These are phyloP conservation scores for Saguinus oedipus DNA, from an alignment of 2,797 vertebrate species.

Conservation along the genomic window DNA sequence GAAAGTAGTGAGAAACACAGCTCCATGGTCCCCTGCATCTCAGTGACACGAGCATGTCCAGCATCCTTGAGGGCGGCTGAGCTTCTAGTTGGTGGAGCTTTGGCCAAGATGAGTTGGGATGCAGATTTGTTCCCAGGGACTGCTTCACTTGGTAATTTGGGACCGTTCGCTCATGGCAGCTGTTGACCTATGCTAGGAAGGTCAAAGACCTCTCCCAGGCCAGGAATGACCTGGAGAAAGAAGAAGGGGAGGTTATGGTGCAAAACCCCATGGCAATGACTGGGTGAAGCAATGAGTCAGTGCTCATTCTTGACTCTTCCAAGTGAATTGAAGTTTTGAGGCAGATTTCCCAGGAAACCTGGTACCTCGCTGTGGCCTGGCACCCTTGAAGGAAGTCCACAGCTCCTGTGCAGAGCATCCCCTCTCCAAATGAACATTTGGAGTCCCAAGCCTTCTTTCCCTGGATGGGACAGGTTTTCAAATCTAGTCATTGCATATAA, in stretches of 20 bases:
- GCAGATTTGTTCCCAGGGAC: not conserved
- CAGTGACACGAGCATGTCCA: not conserved
- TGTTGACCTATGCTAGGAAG: not conserved
- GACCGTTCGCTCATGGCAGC: too few species aligned
- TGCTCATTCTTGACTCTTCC: not conserved
- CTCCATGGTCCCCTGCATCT: not conserved
- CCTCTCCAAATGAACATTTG: not conserved
- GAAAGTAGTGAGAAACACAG: not conserved
- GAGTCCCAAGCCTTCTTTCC: not conserved
- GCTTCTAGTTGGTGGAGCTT: not conserved
- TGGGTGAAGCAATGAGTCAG: not conserved
- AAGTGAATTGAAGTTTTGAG: not conserved
- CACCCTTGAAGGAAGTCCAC: accelerated
- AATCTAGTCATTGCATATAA: not conserved
- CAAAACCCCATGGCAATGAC: not conserved
- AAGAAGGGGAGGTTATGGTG: not conserved
- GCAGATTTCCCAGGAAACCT: not conserved
- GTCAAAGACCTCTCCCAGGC: not conserved
- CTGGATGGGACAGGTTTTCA: not conserved
- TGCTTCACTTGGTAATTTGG: too few species aligned
- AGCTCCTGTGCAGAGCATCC: accelerated
- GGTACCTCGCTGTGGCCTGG: not conserved
- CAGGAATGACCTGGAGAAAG: not conserved
- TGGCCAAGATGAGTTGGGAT: not conserved
- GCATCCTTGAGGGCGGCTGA: not conserved